A percentile compares a stretch with the other conserved stretches of the same genome.
Conservation (phyloP, 2,888 invertebrate species). For the Melangyna quadrimaculata region DNA sequence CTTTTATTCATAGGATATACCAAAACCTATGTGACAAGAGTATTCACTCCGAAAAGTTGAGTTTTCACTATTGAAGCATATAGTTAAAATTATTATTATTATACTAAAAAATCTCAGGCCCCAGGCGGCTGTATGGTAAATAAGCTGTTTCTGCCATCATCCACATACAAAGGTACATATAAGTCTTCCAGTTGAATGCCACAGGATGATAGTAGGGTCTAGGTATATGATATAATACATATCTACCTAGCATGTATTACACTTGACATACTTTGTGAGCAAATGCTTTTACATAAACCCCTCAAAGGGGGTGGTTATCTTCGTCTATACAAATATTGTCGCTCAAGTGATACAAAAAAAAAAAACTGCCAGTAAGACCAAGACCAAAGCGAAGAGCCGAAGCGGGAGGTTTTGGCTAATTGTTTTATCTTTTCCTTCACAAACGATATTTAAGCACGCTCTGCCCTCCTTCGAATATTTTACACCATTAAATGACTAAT, state of each 20-base stretch:
- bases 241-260: slow-evolving; percentile 54
- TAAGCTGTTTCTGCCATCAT: background rate
- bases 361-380: slow-evolving; percentile 25
- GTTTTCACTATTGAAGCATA: no score
- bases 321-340: slow-evolving; percentile 49
- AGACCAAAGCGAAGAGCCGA: background rate
- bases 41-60: no score
- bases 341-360: slow-evolving; percentile 44
- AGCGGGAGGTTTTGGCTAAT: slow-evolving; percentile 44
- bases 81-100: background rate
- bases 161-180: background rate
- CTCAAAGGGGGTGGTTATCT: slow-evolving; percentile 46
- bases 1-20: no score
- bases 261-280: slow-evolving; percentile 66
- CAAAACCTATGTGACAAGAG: no score
- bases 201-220: slow-evolving; percentile 39
- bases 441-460: background rate
- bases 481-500: slow-evolving; percentile 49
- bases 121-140: background rate
- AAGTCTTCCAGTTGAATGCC: slow-evolving; percentile 64
- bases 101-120: background rate
- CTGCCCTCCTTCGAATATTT: background rate
- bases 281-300: slow-evolving; percentile 59
- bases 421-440: slow-evolving; percentile 35
- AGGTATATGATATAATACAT: background rate